Base-by-base conservation (phyloP, 2,797 vertebrate genomes). In the Leptoclinus maculatus region DNA sequence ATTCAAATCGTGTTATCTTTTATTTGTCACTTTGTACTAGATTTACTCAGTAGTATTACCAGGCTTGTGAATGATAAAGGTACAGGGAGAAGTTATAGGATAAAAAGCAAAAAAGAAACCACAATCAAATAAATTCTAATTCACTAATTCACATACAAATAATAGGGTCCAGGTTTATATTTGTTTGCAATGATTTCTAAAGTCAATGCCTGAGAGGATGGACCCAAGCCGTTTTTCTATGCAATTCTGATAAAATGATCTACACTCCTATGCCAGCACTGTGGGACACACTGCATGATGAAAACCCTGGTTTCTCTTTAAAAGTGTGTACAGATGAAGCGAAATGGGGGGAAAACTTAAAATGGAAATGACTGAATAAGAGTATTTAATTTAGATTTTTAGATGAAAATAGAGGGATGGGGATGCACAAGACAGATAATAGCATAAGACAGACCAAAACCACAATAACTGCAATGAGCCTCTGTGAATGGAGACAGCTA, bases 1-100 rank as follows among this genome's bases (percentile, higher is more conserved):
- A 70, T 57, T 45, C 57, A 57, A 41, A 57, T 69, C 38, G 19
- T 39, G 34, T 54, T 27, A 32, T 65, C 11, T 63, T 63, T 25
- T 63, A 25, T 63, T 27, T 39, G 38, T 39, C n/a, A 14, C 9
- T 45, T 45, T 64, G 16, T 36, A 34, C 7, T 57, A 57, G 25
- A 32, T 63, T 43, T 1, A 57, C 34, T 32, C 12, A 16, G 38
- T 29, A 27, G 5, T 32, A 45, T 21, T 45, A 25, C n/a, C 2
- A 23, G 21, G 13, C 32, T 17, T n/a, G 10, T 36, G 57, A 32
- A 36, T 59, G 9, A 34, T 54, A 21, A 58, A 34, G 56, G 34
- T 38, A 23, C 2, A 38, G 21, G 34, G 19, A 7, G 17, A 4
- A 59, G 29, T 39, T 63, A 57, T 29, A 56, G 19, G 32, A 59